These are phyloP conservation scores for Myotis pilosus DNA, from an alignment of 2,797 vertebrate species.

Conservation along the genomic window DNA sequence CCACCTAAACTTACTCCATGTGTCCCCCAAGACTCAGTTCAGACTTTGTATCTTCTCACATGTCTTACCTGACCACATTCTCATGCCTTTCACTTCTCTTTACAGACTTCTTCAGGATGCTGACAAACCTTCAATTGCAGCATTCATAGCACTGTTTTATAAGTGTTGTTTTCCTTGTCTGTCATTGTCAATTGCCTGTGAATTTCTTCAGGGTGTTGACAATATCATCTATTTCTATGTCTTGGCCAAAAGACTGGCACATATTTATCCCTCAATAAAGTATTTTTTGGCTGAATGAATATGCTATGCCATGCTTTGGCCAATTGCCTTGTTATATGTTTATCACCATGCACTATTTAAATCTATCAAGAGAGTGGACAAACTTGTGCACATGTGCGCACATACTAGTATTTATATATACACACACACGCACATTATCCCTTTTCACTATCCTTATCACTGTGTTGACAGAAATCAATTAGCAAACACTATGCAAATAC, in stretches of 20 bases:
- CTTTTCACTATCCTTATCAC: not conserved
- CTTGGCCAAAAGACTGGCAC: conserved; percentile 22
- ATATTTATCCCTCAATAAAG: conserved; percentile 45
- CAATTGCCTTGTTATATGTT: conserved; percentile 32
- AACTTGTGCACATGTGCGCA: not conserved
- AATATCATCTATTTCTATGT: conserved; percentile 34
- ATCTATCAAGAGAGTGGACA: not conserved
- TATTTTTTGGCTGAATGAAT: conserved; percentile 49
- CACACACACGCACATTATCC: not conserved
- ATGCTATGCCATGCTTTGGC: conserved; percentile 18
- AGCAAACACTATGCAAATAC: not conserved
- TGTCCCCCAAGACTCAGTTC: not conserved
- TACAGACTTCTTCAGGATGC: conserved; percentile 1
- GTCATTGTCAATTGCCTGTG: conserved; percentile 29
- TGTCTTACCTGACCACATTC: not conserved
- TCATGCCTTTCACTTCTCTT: not conserved
- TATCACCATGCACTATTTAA: conserved; percentile 12
- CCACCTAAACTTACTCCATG: not conserved
- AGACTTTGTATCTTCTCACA: not conserved
- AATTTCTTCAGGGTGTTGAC: conserved; percentile 35
- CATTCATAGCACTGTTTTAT: not conserved
- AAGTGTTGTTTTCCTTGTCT: conserved; percentile 46
- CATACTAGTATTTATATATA: no score
- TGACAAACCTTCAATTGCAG: not conserved
- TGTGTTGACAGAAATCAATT: not conserved